Evolutionary conservation across 30 jellyfish, hydroid and myxozoan species (phyloP).

Genomic region (Aurelia sp.): DNA sequence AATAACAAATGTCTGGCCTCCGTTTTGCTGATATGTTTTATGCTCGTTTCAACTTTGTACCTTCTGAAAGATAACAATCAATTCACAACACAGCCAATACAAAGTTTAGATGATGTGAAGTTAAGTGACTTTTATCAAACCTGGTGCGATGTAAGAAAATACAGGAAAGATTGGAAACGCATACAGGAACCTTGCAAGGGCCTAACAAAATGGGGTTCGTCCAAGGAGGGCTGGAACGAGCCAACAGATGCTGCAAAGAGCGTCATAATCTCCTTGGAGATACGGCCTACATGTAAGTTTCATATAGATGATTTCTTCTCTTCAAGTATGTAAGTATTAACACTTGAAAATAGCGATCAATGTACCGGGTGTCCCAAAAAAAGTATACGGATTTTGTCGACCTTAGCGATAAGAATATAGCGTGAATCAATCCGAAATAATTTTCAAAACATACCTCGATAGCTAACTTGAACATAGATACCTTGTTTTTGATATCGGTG

Average conservation of each 20-base stretch:
- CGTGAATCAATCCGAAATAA: too few relatives aligned
- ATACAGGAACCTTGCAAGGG: constrained; percentile 68
- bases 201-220: constrained; percentile 76
- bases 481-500: too few relatives aligned
- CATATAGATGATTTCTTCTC: not conserved
- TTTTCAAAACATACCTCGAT: too few relatives aligned
- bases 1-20: constrained; percentile 25
- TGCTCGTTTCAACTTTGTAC: constrained; percentile 15
- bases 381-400: too few relatives aligned
- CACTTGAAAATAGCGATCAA: not conserved
- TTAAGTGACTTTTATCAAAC: constrained; percentile 39
- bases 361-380: too few relatives aligned
- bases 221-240: constrained; percentile 56
- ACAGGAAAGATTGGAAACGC: constrained; percentile 67
- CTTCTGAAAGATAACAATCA: not conserved
- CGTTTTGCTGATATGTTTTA: constrained; percentile 10
- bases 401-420: too few relatives aligned
- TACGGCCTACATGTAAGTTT: constrained; percentile 69
- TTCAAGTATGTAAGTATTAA: not conserved
- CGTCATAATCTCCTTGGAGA: constrained; percentile 69
- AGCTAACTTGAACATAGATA: too few relatives aligned
- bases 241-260: constrained; percentile 64
- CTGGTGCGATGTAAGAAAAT: constrained; percentile 62
- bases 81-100: not conserved
- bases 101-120: constrained; percentile 20